These are phyloP conservation scores for Rousettus madagascariensis DNA, from an alignment of 2,797 vertebrate genomes.

Conservation along the genomic window DNA sequence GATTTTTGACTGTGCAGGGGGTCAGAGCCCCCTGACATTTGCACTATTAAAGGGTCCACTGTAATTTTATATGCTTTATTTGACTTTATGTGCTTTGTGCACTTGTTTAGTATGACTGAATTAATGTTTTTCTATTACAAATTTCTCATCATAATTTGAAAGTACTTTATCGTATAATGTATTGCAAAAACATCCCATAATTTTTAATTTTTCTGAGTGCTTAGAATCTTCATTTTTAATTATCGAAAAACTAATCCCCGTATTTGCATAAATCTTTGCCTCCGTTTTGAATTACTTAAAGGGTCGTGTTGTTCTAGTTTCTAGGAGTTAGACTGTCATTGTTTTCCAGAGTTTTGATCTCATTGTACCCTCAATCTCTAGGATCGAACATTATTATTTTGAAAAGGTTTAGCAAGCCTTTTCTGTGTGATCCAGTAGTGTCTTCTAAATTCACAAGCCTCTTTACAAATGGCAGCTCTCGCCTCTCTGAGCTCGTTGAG, in stretches of 20 bases:
- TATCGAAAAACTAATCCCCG: not conserved
- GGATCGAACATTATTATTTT: not conserved
- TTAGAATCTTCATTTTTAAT: slow-evolving; percentile 12
- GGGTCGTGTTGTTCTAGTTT: not conserved
- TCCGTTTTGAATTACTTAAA: slow-evolving; percentile 1
- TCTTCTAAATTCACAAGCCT: not conserved
- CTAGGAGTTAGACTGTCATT: not conserved
- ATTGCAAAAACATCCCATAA: not conserved
- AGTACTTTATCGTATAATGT: not conserved
- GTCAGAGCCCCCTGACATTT: not conserved
- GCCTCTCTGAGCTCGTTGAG: not conserved
- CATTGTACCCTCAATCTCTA: not conserved
- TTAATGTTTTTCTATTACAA: not conserved
- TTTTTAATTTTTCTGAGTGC: slow-evolving; percentile 10
- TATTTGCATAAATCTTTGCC: not conserved
- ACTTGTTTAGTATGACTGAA: not conserved
- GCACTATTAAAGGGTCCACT: not conserved
- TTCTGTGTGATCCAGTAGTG: not conserved
- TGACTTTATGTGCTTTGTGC: not conserved
- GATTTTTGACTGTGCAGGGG: not conserved
- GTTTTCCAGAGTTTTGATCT: not conserved
- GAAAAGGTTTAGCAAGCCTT: not conserved
- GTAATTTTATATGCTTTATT: not conserved
- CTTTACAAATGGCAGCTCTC: not conserved
- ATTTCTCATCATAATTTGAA: slow-evolving; percentile 37